Conservation (phyloP, 2,888 invertebrate species). For the Aphidoletes aphidimyza region DNA sequence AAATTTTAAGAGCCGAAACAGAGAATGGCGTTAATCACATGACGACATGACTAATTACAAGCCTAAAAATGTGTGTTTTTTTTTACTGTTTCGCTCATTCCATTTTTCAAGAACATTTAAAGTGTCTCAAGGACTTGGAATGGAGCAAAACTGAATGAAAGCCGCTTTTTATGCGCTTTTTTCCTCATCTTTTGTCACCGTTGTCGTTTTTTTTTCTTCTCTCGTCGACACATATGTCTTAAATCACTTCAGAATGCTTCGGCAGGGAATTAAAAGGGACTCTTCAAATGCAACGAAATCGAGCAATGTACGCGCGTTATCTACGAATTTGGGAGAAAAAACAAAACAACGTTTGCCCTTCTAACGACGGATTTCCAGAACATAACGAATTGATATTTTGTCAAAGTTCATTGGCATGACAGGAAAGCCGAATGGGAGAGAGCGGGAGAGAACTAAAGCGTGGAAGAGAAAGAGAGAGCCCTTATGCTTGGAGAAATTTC, state of each 20-base stretch:
- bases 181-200: not conserved
- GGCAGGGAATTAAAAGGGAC: not conserved
- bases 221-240: not conserved
- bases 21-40: constrained; percentile 50
- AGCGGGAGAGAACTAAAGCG: not conserved
- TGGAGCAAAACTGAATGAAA: not conserved
- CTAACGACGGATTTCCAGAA: not conserved
- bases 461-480: too few relatives aligned
- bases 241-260: not conserved
- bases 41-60: constrained; percentile 54
- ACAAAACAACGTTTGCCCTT: constrained; percentile 13
- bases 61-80: not conserved
- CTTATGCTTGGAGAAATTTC: too few relatives aligned
- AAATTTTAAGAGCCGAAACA: constrained; percentile 3
- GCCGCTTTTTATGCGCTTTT: not conserved
- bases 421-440: not conserved
- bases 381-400: constrained; percentile 26
- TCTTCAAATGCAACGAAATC: not conserved
- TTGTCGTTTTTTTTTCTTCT: not conserved
- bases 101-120: constrained; percentile 33
- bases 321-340: not conserved
- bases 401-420: constrained; percentile 44
- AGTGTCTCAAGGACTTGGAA: constrained; percentile 49
- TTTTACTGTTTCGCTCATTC: not conserved
- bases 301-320: not conserved